phyloP scores from a whole-genome alignment of 1,140 invertebrate genomes.

The Drosophila sproati region DNA sequence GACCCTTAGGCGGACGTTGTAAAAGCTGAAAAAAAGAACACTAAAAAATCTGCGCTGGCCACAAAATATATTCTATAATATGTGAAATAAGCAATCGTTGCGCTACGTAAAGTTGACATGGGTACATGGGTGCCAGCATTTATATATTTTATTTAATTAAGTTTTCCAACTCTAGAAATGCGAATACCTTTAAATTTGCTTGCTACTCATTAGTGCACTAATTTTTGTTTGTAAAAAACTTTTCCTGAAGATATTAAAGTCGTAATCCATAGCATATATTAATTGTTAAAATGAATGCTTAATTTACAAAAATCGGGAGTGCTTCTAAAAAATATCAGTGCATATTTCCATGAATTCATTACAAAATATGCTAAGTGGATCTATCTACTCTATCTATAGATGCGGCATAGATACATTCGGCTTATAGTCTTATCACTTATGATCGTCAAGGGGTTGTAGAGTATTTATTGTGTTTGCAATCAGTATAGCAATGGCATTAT shows the following conservation, averaged over 20 bases:
- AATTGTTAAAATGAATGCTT: too few species aligned
- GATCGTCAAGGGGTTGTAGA: not conserved
- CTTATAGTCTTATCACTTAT: too few species aligned
- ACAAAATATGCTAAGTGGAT: too few species aligned
- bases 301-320: too few species aligned
- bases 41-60: slow-evolving; percentile 2
- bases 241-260: too few species aligned
- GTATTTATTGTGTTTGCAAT: not conserved
- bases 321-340: too few species aligned
- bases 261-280: too few species aligned
- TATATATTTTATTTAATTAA: not conserved
- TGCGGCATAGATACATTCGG: too few species aligned
- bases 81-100: slow-evolving; percentile 35
- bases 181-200: too few species aligned
- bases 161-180: too few species aligned
- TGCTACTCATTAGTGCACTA: not conserved
- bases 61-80: slow-evolving; percentile 10
- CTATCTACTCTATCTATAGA: too few species aligned
- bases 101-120: not conserved
- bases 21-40: slow-evolving; percentile 37
- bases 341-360: too few species aligned
- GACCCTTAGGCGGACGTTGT: slow-evolving; percentile 59
- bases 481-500: not conserved
- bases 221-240: not conserved
- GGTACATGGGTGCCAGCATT: slow-evolving; percentile 18